These are phyloP conservation scores for Azemiops feae DNA, from an alignment of 2,113 vertebrate genomes.

Conservation along the genomic window DNA sequence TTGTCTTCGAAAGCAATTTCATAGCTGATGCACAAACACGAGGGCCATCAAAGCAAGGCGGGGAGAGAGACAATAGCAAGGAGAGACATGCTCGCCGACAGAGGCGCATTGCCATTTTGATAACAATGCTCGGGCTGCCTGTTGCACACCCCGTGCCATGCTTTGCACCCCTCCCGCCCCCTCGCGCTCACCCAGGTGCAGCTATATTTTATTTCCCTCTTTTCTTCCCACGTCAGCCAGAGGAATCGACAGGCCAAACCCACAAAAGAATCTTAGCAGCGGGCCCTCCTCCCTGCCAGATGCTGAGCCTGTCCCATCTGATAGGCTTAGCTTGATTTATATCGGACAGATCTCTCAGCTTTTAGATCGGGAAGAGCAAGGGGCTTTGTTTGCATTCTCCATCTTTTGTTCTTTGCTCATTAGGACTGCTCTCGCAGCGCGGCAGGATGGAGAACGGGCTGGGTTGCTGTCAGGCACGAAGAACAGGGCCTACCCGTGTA, in stretches of 20 bases:
- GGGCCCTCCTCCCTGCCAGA: background rate
- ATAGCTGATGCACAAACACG: conserved; percentile 63
- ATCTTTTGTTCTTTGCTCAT: conserved; percentile 5
- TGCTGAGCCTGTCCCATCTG: conserved; percentile 53
- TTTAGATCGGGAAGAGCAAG: conserved; percentile 8
- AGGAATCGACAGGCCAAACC: background rate
- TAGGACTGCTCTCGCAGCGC: background rate
- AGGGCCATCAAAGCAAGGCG: conserved; percentile 58
- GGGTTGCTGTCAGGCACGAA: conserved; percentile 5
- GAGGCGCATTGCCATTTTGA: conserved; percentile 61
- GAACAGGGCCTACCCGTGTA: background rate
- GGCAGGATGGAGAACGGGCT: background rate
- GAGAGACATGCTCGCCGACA: conserved; percentile 59
- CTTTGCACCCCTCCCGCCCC: conserved; percentile 8
- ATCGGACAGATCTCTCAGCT: background rate
- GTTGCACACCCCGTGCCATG: background rate
- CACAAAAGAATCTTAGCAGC: conserved; percentile 25
- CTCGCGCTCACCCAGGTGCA: background rate
- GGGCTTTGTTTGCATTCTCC: conserved; percentile 38
- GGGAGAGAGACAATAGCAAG: conserved; percentile 59
- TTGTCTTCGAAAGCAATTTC: conserved; percentile 68
- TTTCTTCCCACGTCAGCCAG: background rate
- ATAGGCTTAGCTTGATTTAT: conserved; percentile 33
- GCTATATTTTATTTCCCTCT: background rate
- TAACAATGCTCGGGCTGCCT: conserved; percentile 43